Percentiles rank a stretch among this genome's conserved stretches.
Evolutionary conservation across 2,888 invertebrate species (phyloP).

Genomic region (Macrosoma leucophasiata): DNA sequence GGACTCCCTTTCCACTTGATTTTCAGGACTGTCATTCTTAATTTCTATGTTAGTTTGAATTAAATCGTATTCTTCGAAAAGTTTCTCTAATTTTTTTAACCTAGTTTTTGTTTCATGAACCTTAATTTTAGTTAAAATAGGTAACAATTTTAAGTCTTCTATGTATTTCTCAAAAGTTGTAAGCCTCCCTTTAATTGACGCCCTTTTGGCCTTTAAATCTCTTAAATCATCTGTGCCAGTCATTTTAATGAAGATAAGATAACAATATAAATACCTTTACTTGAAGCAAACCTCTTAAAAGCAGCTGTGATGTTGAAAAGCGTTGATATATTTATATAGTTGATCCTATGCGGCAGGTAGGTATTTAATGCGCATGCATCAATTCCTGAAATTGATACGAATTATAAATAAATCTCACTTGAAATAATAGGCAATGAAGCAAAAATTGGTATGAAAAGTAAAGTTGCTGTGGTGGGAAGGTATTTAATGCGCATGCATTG

Average conservation of each 20-base stretch:
- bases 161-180: constrained; percentile 8
- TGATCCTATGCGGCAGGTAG: too few species aligned
- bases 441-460: too few species aligned
- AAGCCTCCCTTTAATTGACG: constrained; percentile 7
- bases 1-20: constrained; percentile 5
- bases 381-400: too few species aligned
- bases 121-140: constrained; percentile 2
- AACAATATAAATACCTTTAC: constrained; percentile 1
- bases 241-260: not conserved
- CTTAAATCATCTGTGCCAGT: constrained; percentile 6
- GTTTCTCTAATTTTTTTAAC: constrained; percentile 5
- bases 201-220: constrained; percentile 3
- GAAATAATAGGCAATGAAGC: too few species aligned
- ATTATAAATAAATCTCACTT: too few species aligned
- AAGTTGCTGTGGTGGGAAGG: too few species aligned
- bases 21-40: constrained; percentile 4
- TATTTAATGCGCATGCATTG: too few species aligned
- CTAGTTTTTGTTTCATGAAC: constrained; percentile 4
- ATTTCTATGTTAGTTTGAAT: constrained; percentile 8
- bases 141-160: constrained; percentile 1
- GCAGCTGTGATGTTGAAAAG: constrained; percentile 7
- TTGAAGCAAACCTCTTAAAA: constrained; percentile 5
- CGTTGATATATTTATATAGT: too few species aligned
- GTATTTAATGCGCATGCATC: too few species aligned
- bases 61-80: constrained; percentile 8